A percentile compares a stretch with the other conserved stretches of the same genome.
Evolutionary conservation across 2,113 vertebrate species (phyloP).

Genomic region (Heterochromis multidens): DNA sequence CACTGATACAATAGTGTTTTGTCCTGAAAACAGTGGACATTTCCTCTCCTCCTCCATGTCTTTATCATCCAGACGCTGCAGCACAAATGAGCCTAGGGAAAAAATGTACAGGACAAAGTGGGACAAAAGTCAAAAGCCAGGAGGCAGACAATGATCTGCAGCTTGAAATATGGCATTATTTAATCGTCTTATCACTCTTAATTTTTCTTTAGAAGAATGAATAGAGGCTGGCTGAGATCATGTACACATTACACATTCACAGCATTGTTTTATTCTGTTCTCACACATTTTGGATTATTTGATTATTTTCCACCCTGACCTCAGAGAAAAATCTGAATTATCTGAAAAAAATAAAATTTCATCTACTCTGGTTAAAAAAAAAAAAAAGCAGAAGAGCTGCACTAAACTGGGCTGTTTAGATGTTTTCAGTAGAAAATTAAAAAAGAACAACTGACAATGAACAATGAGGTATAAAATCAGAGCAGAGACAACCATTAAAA

Average conservation of each 20-base stretch:
- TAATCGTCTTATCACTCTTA: neutral
- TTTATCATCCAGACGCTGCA: neutral
- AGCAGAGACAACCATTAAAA: neutral
- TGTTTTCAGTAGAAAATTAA: neutral
- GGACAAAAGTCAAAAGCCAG: conserved; percentile 1
- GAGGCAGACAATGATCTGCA: neutral
- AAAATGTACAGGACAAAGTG: neutral
- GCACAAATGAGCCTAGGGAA: neutral
- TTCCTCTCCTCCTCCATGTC: conserved; percentile 36
- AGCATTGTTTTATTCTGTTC: neutral
- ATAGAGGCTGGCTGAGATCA: neutral
- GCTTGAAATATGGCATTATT: neutral
- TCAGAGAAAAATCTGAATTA: neutral
- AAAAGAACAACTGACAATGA: too few relatives aligned
- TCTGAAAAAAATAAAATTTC: neutral
- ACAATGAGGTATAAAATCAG: neutral
- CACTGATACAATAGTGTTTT: conserved; percentile 33
- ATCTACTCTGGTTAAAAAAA: neutral
- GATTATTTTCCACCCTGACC: neutral
- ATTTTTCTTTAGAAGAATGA: neutral
- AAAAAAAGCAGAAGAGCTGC: neutral
- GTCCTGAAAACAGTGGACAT: conserved; percentile 5
- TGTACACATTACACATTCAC: neutral
- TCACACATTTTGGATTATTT: neutral
- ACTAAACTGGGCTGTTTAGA: neutral